Base-by-base conservation (phyloP, 2,113 vertebrate genomes). In the Elanus axillaris region DNA sequence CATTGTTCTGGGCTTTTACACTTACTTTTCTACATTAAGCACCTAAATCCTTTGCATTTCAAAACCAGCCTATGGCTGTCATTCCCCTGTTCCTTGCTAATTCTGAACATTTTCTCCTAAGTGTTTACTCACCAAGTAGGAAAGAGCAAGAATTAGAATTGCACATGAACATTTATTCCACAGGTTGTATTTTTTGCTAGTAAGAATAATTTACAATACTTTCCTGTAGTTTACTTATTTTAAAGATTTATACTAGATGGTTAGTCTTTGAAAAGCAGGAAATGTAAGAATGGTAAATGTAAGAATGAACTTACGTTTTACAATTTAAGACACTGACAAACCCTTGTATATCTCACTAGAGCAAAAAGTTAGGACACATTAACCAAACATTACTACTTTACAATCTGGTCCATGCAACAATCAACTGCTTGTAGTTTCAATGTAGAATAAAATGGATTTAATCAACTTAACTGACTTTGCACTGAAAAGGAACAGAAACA, bases 281-380 rank as follows among this genome's bases (percentile, higher is more conserved):
- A 68, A 29, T 1, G 6, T 64, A 19, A 34, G 76, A 67, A n/a
- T 13, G 32, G 72, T 27, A 67, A 88, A 83, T 6, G 3, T 7
- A 26, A 89, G 84, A 60, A 68, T 26, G 32, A 86, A 83, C 75
- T 68, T 18, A 11, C 32, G 8, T 23, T 53, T 64, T 53, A 36
- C 7, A 55, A 14, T 42, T 86, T 13, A 59, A 91, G 58, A 82
- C 31, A n/a, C 40, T 21, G 27, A 38, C 32, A 64, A 89, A 80
- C 42, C 5, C 6, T 50, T n/a, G 6, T 20, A 0, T 26, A 56
- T 17, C 45, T 52, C 5, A 1, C 29, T 29, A 40, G 15, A 59
- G 25, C 3, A 86, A 56, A 40, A 83, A 59, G n/a, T 1, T 3
- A 1, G 62, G 34, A 40, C 3, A 11, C 3, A 0, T 34, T 31